Evolutionary conservation across 2,797 vertebrate genomes (phyloP).

Genomic region (Catamblyrhynchus diadema): DNA sequence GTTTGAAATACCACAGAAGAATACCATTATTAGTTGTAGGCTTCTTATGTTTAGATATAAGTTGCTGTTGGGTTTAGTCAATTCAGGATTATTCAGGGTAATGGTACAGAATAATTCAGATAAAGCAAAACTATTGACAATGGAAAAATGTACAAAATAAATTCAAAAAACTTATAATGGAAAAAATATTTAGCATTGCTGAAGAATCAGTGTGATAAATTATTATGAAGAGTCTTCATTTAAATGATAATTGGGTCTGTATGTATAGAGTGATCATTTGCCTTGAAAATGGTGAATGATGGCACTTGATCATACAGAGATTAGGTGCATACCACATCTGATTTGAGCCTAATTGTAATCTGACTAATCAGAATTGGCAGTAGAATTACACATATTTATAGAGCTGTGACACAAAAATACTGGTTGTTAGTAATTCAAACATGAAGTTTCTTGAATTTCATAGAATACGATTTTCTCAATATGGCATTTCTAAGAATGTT

Average conservation of each 20-base stretch:
- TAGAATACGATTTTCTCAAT: neutral
- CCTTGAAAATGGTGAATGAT: neutral
- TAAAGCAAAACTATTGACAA: neutral
- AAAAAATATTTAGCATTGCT: neutral
- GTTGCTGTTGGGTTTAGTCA: neutral
- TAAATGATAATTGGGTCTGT: neutral
- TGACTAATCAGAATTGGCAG: neutral
- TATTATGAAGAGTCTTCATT: neutral
- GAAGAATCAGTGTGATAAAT: neutral
- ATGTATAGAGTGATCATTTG: neutral
- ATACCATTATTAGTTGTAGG: neutral
- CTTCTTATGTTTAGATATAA: neutral
- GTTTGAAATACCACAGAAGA: neutral
- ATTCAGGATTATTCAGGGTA: neutral
- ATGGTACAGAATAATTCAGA: neutral
- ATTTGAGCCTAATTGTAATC: neutral
- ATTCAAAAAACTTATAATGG: neutral
- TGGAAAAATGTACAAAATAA: neutral
- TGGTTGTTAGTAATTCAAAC: neutral
- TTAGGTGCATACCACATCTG: neutral
- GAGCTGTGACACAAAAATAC: neutral
- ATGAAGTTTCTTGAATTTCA: neutral
- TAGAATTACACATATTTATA: neutral
- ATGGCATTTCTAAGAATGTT: neutral
- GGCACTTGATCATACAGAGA: neutral